Evolutionary conservation across 2,797 vertebrate genomes (phyloP).

Genomic region (Brachyalestes nurse): DNA sequence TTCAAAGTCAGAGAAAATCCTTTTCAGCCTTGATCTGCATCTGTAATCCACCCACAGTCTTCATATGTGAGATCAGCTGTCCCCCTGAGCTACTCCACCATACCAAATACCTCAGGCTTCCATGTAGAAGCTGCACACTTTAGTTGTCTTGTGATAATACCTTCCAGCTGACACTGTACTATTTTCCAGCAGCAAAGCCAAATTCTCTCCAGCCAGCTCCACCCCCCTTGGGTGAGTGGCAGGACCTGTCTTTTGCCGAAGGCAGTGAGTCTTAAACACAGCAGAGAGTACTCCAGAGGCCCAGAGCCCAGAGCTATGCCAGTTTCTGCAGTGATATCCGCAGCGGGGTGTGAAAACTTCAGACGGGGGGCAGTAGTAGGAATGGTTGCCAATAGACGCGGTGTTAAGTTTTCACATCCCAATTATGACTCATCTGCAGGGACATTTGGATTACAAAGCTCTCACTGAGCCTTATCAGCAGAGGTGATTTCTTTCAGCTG

Average conservation of each 20-base stretch:
- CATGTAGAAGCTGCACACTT: neutral
- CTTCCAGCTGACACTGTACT: neutral
- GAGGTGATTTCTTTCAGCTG: neutral
- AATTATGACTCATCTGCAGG: neutral
- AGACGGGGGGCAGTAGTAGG: neutral
- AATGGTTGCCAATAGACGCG: slow-evolving; percentile 15
- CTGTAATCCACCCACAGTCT: neutral
- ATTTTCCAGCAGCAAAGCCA: neutral
- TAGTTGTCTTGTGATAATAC: slow-evolving; percentile 1
- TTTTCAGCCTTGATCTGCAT: neutral
- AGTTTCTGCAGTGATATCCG: slow-evolving; percentile 66
- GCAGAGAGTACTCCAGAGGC: slow-evolving; percentile 52
- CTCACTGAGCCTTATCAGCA: neutral
- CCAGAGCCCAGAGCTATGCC: slow-evolving; percentile 64
- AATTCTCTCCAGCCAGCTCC: slow-evolving; percentile 49
- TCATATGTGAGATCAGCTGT: neutral
- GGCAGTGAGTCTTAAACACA: slow-evolving; percentile 68
- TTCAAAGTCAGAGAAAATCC: neutral
- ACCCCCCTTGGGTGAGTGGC: slow-evolving; percentile 66
- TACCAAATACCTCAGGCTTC: neutral
- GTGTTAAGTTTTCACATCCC: neutral
- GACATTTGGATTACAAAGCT: neutral
- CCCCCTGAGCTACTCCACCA: neutral
- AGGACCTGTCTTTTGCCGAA: slow-evolving; percentile 56
- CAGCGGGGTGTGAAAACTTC: slow-evolving; percentile 36